Base-by-base conservation (phyloP, 2,113 vertebrate species). In the Cariama cristata region DNA sequence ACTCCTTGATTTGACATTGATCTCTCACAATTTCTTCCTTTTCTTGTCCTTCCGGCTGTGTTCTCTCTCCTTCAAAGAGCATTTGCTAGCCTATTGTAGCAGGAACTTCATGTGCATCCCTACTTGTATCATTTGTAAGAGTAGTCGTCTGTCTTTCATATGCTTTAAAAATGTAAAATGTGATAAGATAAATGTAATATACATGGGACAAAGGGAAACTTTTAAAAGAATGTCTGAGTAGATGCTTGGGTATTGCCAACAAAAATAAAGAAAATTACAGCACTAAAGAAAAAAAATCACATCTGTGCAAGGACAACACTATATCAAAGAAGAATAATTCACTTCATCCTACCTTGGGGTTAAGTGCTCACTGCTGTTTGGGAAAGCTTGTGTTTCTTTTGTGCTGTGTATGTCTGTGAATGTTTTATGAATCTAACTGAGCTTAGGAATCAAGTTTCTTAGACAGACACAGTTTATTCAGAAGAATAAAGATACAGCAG, bases 371-470 rank as follows among this genome's bases (percentile, higher is more conserved):
- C 38, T 80, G 82, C 66, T 98, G 66, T 92, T 62, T 94, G 63
- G 81, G 83, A 98, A 98, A 97, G 96, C 96, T 98, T 97, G 92
- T 96, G 88, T 98, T 98, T 98, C 98, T 98, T 98, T 97, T 96
- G 94, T 98, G 92, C 96, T 92, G 42, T 97, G 95, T 94, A 67
- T 94, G 97, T 96, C 98, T 97, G 98, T 98, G 98, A 98, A 98
- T 98, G 98, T 98, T 99, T 99, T 98, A 98, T 99, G 98, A 98
- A 98, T 97, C 95, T 97, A 97, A 97, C 91, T 97, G 97, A 97
- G 94, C 96, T 96, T 97, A 95, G 97, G 98, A 97, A 98, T 98
- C 98, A 98, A 96, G 97, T 98, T 98, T 97, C 98, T 98, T 87
- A 47, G 95, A 98, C 97, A 98, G 98, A 97, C 98, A 98, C 94